Evolutionary conservation across 2,113 vertebrate species (phyloP).

Genomic region (Lepus timidus): DNA sequence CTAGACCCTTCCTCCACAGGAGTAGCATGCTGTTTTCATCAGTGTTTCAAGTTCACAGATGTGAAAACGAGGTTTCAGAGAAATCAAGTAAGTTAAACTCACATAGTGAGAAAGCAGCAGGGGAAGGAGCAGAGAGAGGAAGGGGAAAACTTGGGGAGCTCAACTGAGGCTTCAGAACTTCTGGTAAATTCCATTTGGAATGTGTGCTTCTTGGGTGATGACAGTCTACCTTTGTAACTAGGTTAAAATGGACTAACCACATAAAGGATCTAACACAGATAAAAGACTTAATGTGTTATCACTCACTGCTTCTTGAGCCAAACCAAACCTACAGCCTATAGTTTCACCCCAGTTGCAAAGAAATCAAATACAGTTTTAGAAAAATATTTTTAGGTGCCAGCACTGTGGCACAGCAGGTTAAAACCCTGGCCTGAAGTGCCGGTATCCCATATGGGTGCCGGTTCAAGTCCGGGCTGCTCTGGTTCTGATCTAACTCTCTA

Average conservation of each 20-base stretch:
- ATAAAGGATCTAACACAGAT: neutral
- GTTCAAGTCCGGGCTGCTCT: no score
- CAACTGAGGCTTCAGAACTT: neutral
- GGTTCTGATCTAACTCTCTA: no score
- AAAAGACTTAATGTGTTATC: neutral
- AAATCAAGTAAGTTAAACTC: neutral
- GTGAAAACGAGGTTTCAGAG: conserved; percentile 3
- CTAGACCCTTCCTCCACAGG: neutral
- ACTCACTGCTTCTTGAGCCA: neutral
- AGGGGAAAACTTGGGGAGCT: neutral
- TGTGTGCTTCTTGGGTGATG: neutral
- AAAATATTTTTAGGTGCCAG: neutral
- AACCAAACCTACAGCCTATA: neutral
- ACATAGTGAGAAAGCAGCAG: neutral
- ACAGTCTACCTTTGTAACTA: neutral
- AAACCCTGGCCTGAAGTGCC: no score
- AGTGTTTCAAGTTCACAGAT: neutral
- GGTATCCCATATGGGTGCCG: no score
- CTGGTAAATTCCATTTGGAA: neutral
- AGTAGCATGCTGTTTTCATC: neutral
- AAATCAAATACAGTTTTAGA: neutral
- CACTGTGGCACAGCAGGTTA: no score
- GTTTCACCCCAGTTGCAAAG: neutral
- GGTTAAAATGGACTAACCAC: conserved; percentile 16
- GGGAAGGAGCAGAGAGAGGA: conserved; percentile 10